These are phyloP conservation scores for Adineta ricciae DNA, from an alignment of 2,888 invertebrate species.

Conservation along the genomic window DNA sequence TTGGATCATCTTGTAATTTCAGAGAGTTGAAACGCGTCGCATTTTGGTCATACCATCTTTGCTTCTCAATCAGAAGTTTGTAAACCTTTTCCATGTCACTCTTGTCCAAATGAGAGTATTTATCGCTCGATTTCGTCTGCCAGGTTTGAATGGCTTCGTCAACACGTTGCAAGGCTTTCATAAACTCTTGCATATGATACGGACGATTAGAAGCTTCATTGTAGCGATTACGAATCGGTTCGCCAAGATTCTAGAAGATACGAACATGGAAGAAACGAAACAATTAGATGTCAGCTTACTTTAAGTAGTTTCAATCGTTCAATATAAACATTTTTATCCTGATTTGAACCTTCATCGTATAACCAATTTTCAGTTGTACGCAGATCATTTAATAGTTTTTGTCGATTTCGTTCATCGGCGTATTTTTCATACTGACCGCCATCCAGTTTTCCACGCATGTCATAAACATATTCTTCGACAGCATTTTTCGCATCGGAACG, in stretches of 20 bases:
- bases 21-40: neutral
- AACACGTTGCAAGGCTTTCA: conserved; percentile 66
- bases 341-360: conserved; percentile 90
- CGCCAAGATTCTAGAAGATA: conserved; percentile 62
- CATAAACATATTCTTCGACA: conserved; percentile 94
- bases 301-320: conserved; percentile 55
- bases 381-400: conserved; percentile 53
- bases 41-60: conserved; percentile 31
- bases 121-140: conserved; percentile 41
- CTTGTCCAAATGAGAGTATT: conserved; percentile 61
- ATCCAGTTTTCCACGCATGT: conserved; percentile 73
- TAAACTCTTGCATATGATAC: conserved; percentile 68
- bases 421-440: conserved; percentile 64
- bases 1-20: conserved; percentile 23
- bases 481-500: conserved; percentile 88
- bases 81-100: conserved; percentile 66
- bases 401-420: conserved; percentile 56
- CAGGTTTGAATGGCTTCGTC: conserved; percentile 65
- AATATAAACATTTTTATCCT: conserved; percentile 63
- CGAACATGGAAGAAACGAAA: neutral
- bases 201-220: conserved; percentile 71
- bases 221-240: conserved; percentile 74
- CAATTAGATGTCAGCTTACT: conserved; percentile 42
- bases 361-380: conserved; percentile 87
- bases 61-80: conserved; percentile 37